Base-by-base conservation (phyloP, 2,888 invertebrate genomes). In the Phasia obesa region DNA sequence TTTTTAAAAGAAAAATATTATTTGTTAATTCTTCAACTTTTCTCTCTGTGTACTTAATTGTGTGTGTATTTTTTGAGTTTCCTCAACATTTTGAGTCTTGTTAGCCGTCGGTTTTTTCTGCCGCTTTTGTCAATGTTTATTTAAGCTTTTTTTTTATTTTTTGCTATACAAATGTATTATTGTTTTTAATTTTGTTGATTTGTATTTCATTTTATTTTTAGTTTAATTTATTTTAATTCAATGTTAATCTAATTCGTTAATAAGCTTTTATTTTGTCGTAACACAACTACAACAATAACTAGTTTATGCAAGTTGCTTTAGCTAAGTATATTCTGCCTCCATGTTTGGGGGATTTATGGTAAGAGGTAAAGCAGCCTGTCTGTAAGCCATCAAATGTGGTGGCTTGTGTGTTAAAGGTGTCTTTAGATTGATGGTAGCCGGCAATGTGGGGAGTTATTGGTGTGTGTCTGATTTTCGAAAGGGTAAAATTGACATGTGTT, bases 211-310 rank as follows among this genome's bases (percentile, higher is more conserved):
- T 47, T 47, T n/a, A 7, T 19, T 9, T 55, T 77, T 67, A 17
- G 27, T 75, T 83, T 23, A 75, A 65, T 78, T 65, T 70, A 65
- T 75, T 78, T 83, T 78, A 81, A 84, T 77, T 81, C 84, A 84
- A 84, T 84, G 84, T 78, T 81, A 84, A 84, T 84, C 84, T 84
- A 84, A 84, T 81, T 78, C 81, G 70, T 84, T 84, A 81, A 81
- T 78, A 74, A 74, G 84, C 78, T 81, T 84, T 81, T 70, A 59
- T 70, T 57, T 75, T 75, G 64, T 64, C 67, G 74, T 82, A 77
- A 82, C n/a, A n/a, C n/a, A n/a, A n/a, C n/a, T n/a, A n/a, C 49
- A 44, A 59, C 59, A 25, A 51, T 59, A 59, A 67, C 82, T 78
- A 82, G 81, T 81, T 81, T 81, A 77, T 73, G 71, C 76, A 76